Base-by-base conservation (phyloP, 2,888 invertebrate genomes). In the Rhamnusium bicolor region DNA sequence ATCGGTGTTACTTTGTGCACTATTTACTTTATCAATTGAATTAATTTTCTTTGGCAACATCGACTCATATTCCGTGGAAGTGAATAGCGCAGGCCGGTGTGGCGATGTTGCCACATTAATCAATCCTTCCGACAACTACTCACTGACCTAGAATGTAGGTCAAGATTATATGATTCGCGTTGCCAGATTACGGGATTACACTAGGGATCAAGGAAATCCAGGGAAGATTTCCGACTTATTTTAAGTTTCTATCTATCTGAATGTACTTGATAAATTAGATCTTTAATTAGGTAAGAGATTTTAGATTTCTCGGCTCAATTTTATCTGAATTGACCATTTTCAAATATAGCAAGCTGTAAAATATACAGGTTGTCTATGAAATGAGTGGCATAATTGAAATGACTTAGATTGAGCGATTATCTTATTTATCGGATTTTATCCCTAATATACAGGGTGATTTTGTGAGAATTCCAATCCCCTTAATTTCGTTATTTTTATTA, bases 141-240 rank as follows among this genome's bases (percentile, higher is more conserved):
- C 67, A 60, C 56, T 75, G 81, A 80, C 80, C 80, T 72, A 74
- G 74, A 78, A 82, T 81, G 69, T 81, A 75, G 82, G 82, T 82
- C 82, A 82, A 82, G 82, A 81, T 81, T 82, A 81, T 80, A n/a
- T n/a, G n/a, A 79, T 78, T 78, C 75, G 58, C 78, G 68, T 75
- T 79, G 79, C 77, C 77, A 73, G 78, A 62, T 56, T 72, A 70
- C 66, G 67, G 61, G 61, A 29, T 60, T 18, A 27, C 65, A 32
- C 32, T 18, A 10, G 24, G 54, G 54, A 54, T 54, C 21, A 56
- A 12, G 4, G 29, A 16, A 16, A 29, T 32, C 21, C 40, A n/a
- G n/a, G n/a, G n/a, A 5, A n/a, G n/a, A 40, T n/a, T 24, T 40
- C n/a, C n/a, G 10, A 10, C 2, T 40, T 40, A 12, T 14, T 40